Base-by-base conservation (phyloP, 2,113 vertebrate genomes). In the Chaenocephalus aceratus region DNA sequence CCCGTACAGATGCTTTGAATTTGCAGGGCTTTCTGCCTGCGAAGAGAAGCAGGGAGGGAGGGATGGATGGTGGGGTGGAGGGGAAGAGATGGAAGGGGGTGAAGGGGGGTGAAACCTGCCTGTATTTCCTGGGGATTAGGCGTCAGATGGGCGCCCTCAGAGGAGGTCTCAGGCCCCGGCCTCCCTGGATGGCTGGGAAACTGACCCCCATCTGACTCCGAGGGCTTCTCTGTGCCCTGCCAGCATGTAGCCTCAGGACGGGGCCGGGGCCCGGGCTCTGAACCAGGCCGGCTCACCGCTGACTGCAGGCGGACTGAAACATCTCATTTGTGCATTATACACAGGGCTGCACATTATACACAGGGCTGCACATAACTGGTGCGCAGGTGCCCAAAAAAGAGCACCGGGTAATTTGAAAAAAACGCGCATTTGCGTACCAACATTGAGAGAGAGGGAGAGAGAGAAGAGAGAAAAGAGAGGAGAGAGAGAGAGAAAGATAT, bases 81-180 rank as follows among this genome's bases (percentile, higher is more conserved):
- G 77, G 73, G 46, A 48, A 68, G 79, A 56, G 49, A 56, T 66
- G 78, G 81, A 62, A 57, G 71, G 59, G 59, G 73, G 66, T 2
- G 1, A 48, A 23, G 61, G 62, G 62, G 75, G 71, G 65, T 71
- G 82, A 83, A 90, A 95, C 91, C 93, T 93, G 92, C 73, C 63
- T 91, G 93, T 93, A 94, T 95, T 95, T 95, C 93, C 93, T 95
- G 93, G 60, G 93, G 94, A 95, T 95, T 94, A 94, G 88, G 75
- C 71, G 11, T 93, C 87, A 93, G 93, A 94, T 92, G 88, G 89
- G 88, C 77, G 89, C 90, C 91, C 92, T 94, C 87, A 84, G 89
- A 92, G 92, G 94, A 93, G 93, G 94, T 94, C 94, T 90, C 56
- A 80, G 85, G 88, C 89, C 86, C 86, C 34, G 63, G 92, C 89